A percentile compares a stretch with the other conserved stretches of the same genome.
Conservation (phyloP, 2,888 invertebrate genomes). For the Hemaris fuciformis region DNA sequence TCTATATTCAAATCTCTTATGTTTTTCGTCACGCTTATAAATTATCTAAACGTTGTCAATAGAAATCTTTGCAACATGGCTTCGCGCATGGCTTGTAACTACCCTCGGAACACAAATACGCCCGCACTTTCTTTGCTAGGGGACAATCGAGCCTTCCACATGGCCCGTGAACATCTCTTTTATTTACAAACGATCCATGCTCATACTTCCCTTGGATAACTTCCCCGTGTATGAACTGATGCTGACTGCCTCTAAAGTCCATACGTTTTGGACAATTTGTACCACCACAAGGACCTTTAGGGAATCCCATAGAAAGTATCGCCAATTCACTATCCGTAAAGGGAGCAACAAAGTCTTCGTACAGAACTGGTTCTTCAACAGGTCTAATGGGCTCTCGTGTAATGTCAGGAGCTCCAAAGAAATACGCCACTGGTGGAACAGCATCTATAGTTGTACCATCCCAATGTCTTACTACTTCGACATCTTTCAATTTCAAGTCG, state of each 20-base stretch:
- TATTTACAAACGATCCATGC: conserved; percentile 71
- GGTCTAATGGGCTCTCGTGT: conserved; percentile 61
- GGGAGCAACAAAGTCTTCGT: conserved; percentile 69
- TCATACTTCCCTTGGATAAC: conserved; percentile 65
- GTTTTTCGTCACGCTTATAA: background rate
- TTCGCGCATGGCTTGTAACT: conserved; percentile 69
- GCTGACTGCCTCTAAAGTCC: conserved; percentile 72
- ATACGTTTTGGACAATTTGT: conserved; percentile 71
- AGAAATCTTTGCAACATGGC: conserved; percentile 67
- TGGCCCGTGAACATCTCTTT: conserved; percentile 72
- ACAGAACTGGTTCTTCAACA: conserved; percentile 48
- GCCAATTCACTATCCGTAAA: conserved; percentile 64
- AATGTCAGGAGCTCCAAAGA: conserved; percentile 72
- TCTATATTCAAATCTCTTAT: background rate
- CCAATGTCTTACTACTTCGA: conserved; percentile 75
- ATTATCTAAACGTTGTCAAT: conserved; percentile 35
- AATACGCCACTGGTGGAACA: conserved; percentile 68
- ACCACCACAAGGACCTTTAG: conserved; percentile 76
- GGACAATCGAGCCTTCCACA: conserved; percentile 75
- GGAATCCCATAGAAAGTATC: conserved; percentile 75
- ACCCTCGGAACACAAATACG: conserved; percentile 64
- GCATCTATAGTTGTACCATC: conserved; percentile 66
- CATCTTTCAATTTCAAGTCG: conserved; percentile 66
- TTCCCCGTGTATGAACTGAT: conserved; percentile 70
- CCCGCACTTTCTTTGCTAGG: conserved; percentile 66